These are phyloP conservation scores for Scyliorhinus canicula DNA, from an alignment of 2,797 vertebrate species.

Conservation along the genomic window DNA sequence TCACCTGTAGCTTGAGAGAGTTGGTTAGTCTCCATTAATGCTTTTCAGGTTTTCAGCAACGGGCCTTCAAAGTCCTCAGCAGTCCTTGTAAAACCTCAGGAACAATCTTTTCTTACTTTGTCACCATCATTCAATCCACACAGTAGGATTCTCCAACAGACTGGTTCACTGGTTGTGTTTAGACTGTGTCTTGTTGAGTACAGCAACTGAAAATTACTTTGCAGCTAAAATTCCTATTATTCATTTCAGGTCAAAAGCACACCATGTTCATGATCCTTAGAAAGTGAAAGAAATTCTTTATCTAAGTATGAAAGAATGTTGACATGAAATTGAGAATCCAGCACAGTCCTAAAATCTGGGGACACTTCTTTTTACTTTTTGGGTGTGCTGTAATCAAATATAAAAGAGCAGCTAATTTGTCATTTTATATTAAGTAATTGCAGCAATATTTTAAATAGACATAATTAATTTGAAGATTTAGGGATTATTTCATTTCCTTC, in stretches of 20 bases:
- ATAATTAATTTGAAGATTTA: background rate
- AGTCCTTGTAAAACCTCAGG: too few species aligned
- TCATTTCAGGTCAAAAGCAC: background rate
- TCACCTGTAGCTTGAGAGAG: too few species aligned
- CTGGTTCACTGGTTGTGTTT: background rate
- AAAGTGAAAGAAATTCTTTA: background rate
- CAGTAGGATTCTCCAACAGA: background rate
- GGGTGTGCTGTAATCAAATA: background rate
- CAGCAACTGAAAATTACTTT: background rate
- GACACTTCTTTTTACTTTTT: background rate
- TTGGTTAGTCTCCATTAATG: too few species aligned
- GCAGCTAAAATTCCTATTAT: background rate
- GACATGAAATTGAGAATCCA: background rate
- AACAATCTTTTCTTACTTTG: too few species aligned
- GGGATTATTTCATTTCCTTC: background rate
- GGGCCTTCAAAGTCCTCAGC: too few species aligned
- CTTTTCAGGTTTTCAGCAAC: too few species aligned
- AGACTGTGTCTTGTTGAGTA: background rate
- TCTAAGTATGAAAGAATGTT: background rate
- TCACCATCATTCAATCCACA: background rate
- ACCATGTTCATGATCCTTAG: background rate
- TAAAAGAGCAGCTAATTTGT: background rate
- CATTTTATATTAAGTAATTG: background rate
- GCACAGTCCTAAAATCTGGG: background rate
- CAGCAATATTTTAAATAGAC: background rate